Base-by-base conservation (phyloP, 2,113 vertebrate species). In the Macquaria ambigua region DNA sequence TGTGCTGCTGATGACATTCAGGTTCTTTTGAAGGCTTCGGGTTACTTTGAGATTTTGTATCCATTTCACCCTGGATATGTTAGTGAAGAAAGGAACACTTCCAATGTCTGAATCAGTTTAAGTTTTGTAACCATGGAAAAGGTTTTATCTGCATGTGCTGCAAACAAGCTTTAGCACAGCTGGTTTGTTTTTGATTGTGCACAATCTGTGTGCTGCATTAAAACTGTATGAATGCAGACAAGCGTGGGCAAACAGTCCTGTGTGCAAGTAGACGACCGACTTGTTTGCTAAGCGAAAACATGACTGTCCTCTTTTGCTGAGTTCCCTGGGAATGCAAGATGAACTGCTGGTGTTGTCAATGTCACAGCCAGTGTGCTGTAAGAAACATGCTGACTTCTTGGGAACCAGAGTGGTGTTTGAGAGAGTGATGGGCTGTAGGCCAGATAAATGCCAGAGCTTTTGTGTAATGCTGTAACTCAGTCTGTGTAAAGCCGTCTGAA, bases 381-480 rank as follows among this genome's bases (percentile, higher is more conserved):
- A 80, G 68, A 85, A 89, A 81, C 61, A 20, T 12, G 10, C 73
- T 74, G 62, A 72, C 73, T 56, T 81, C 61, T 81, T 85, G 85
- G 79, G 75, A 93, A 77, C 73, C 67, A 52, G 72, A 69, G 53
- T 62, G 41, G 50, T 78, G 77, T 89, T 73, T 86, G 39, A 62
- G 72, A 86, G 71, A 88, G 53, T 53, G 86, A 73, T 85, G 92
- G 89, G 90, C 87, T 34, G 23, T 12, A 50, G 75, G 86, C 93
- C 93, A 95, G 85, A 81, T 31, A 73, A 88, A 93, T 93, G 93
- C 88, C 89, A 87, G 73, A 92, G 90, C 78, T 90, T 87, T 74
- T 85, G 74, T 92, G 89, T 89, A 90, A 92, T 91, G 77, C 74
- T 86, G 75, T 90, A 84, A 89, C 83, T 90, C 64, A 63, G 48